Base-by-base conservation (phyloP, 2,888 invertebrate genomes). In the Spilarctia lutea region DNA sequence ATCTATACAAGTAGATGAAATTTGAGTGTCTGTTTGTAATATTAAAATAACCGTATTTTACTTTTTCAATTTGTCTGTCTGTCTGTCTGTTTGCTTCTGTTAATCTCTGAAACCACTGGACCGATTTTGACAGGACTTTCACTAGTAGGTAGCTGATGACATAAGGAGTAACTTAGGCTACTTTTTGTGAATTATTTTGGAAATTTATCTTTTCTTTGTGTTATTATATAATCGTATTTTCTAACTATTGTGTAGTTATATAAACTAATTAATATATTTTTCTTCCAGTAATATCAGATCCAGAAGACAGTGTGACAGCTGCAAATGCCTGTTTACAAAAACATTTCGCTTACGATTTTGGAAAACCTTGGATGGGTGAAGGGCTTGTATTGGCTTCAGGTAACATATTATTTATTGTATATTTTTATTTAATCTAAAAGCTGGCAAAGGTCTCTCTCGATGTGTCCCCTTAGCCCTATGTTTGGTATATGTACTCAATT, bases 351-450 rank as follows among this genome's bases (percentile, higher is more conserved):
- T 88, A 86, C 42, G 82, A 86, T 35, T 85, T 82, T n/a, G 77
- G 85, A 3, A 80, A 81, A n/a, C 81, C 85, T 16, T 82, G 86
- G 80, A 82, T 87, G 70, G 88, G 88, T 8, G 81, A 85, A n/a
- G 85, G 87, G 56, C 63, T 86, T 10, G 78, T 86, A 10, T 68
- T 82, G n/a, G 80, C 82, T 20, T 82, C 82, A 79, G 82, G 82
- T 82, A 75, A 79, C 42, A 68, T 13, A 35, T 39, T 35, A 27
- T 18, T 35, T 8, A 69, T 3, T 35, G 13, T 18, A 10, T 2
- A 8, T 39, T 68, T 45, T 20, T 8, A 52, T 52, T 48, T 8
- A 7, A 6, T 52, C 20, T 52, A 52, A 1, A 8, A 52, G 24
- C 20, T 7, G 24, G 24, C 24, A 20, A 52, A 52, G 52, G 24